These are phyloP conservation scores for Amphiprion percula DNA, from an alignment of 2,113 vertebrate species.

Conservation along the genomic window DNA sequence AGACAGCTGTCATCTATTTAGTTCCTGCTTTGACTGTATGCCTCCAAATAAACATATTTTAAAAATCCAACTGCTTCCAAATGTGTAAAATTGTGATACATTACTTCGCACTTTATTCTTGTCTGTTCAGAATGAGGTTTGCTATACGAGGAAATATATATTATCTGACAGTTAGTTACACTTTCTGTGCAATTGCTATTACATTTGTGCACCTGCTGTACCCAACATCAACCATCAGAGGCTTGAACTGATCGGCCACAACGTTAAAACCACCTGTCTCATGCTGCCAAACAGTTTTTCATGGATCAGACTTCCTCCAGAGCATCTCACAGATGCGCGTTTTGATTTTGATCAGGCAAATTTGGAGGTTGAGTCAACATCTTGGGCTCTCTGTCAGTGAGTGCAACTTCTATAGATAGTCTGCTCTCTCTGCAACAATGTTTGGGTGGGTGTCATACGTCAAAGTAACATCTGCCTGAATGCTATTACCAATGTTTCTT, in stretches of 20 bases:
- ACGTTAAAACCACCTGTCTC: not conserved
- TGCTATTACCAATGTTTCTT: too few relatives aligned
- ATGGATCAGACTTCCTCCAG: too few relatives aligned
- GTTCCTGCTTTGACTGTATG: not conserved
- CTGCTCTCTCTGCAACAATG: too few relatives aligned
- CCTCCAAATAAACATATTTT: not conserved
- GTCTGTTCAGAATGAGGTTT: slow-evolving; percentile 5
- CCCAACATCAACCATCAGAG: not conserved
- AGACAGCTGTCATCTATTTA: not conserved
- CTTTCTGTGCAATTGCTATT: not conserved
- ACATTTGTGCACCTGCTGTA: not conserved
- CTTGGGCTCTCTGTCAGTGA: too few relatives aligned
- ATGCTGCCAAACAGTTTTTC: not conserved
- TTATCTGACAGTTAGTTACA: slow-evolving; percentile 42
- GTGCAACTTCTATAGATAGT: too few relatives aligned
- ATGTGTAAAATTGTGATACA: slow-evolving; percentile 1
- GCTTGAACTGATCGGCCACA: not conserved
- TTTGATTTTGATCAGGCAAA: too few relatives aligned
- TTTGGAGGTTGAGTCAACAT: too few relatives aligned
- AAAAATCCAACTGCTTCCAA: not conserved
- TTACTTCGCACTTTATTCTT: not conserved
- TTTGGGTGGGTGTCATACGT: too few relatives aligned
- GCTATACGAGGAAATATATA: slow-evolving; percentile 21
- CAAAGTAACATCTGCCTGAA: too few relatives aligned
- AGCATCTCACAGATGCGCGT: too few relatives aligned